Base-by-base conservation (phyloP, 2,888 invertebrate species). In the Autographa gamma region DNA sequence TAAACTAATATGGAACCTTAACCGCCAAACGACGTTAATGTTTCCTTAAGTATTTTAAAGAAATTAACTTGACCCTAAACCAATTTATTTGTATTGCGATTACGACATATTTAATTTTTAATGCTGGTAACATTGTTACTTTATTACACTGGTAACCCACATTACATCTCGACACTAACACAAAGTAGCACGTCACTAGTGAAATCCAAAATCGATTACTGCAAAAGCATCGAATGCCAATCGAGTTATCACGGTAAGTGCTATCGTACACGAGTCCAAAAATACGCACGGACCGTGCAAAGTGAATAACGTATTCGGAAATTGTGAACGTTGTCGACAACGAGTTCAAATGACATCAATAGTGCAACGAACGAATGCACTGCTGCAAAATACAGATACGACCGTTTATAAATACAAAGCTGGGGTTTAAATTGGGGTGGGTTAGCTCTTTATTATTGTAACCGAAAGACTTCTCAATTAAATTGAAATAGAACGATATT, bases 291-390 rank as follows among this genome's bases (percentile, higher is more conserved):
- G 77, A 79, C 75, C 43, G 72, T 77, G 75, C 70, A 75, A 82
- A 82, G 82, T 82, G 77, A 84, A 77, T 82, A 77, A 69, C 80
- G 82, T 69, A 77, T 82, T 84, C 75, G 80, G 82, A 82, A 82
- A 82, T 84, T 79, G 82, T 84, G 80, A 74, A 77, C 69, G 74
- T 77, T 71, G 75, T 77, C 75, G 73, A 73, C 82, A 59, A 75
- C 69, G 71, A 71, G 77, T 82, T 76, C 77, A 75, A 79, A 79
- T 75, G 73, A 73, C 80, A 75, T 73, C 80, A 77, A 75, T 78
- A 77, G 77, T 82, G 82, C 82, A 84, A 77, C 71, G 82, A 66
- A 79, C 76, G 76, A 72, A n/a, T 73, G 70, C 76, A 70, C 60
- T 41, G 63, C 65, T 76, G 84, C 78, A 74, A 83, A 81, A 72